Base-by-base conservation (phyloP, 2,797 vertebrate species). In the Platyrinchus mystaceus region DNA sequence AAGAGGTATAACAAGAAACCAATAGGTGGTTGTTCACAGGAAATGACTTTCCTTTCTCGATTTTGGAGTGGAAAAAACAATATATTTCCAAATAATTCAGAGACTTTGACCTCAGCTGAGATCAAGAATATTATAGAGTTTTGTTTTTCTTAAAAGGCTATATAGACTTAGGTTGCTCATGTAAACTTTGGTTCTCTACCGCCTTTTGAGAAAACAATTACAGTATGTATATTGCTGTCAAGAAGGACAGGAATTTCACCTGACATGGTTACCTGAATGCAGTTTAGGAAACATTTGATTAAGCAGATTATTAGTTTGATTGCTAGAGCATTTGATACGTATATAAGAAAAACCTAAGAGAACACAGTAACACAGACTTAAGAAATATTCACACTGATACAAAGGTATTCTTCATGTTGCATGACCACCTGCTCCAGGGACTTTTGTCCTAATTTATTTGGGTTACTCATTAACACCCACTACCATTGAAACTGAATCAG, bases 41-140 rank as follows among this genome's bases (percentile, higher is more conserved):
- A 96, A 93, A 91, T 67, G 0, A 23, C 41, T 90, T 93, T 63
- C 3, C 39, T 79, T 92, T 87, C 28, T 63, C 4, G 13, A 9
- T 84, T 87, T 94, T 91, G 36, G 60, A 92, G 87, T 63, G 50
- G 52, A 44, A 19, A 92, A 94, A 96, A 44, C 26, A 84, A 80
- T 18, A 3, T 49, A 74, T 95, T 94, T 93, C 27, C 43, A 85
- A 92, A 87, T 84, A 88, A 90, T 85, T 66, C 44, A 70, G 49
- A 74, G 17, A 49, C 34, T 78, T 74, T 82, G 39, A 89, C 41
- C 32, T 67, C 37, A 78, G 5, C 2, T 62, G 46, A 95, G 56
- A 64, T 87, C 13, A 90, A 81, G 43, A 89, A 53, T 53, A 63
- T 39, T 82, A 70, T 71, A 36, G 59, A 73, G 19, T 41, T 87